Percentiles rank a stretch among this genome's conserved stretches.
Evolutionary conservation across 2,888 invertebrate genomes (phyloP).

Genomic region (Bombylius discolor): DNA sequence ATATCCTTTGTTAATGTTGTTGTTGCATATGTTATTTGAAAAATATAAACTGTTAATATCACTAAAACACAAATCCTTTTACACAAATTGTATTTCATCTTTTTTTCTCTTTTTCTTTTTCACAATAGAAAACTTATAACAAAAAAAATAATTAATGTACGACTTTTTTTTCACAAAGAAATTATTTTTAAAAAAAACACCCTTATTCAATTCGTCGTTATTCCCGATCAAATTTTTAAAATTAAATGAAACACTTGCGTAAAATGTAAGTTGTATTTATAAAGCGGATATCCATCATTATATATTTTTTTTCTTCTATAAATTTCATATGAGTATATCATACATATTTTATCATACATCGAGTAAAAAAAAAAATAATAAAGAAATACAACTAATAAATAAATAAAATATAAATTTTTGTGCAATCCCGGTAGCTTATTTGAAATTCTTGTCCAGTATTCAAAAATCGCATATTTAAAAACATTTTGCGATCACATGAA

Average conservation of each 20-base stretch:
- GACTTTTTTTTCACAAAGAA: too few relatives aligned
- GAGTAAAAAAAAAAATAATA: not conserved
- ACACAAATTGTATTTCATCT: not conserved
- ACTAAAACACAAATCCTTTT: not conserved
- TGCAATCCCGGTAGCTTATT: not conserved
- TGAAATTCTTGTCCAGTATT: not conserved
- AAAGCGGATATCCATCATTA: constrained; percentile 6
- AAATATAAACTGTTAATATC: not conserved
- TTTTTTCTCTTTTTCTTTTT: not conserved
- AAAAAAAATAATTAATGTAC: too few relatives aligned
- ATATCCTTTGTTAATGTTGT: not conserved
- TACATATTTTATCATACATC: not conserved
- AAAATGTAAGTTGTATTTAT: constrained; percentile 6
- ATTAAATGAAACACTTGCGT: constrained; percentile 4
- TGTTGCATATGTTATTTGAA: not conserved
- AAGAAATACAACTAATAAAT: too few relatives aligned
- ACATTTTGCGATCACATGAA: not conserved
- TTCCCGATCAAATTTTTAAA: not conserved
- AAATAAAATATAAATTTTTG: too few relatives aligned
- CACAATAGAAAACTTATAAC: too few relatives aligned
- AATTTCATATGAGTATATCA: not conserved
- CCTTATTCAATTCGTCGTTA: too few relatives aligned
- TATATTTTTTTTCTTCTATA: too few relatives aligned
- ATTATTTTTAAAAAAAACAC: too few relatives aligned
- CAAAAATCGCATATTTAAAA: not conserved